Evolutionary conservation across 1,140 invertebrate species (phyloP), one percentile per base, ranked within the genome.

Genomic region (Leptinotarsa lineolata): DNA sequence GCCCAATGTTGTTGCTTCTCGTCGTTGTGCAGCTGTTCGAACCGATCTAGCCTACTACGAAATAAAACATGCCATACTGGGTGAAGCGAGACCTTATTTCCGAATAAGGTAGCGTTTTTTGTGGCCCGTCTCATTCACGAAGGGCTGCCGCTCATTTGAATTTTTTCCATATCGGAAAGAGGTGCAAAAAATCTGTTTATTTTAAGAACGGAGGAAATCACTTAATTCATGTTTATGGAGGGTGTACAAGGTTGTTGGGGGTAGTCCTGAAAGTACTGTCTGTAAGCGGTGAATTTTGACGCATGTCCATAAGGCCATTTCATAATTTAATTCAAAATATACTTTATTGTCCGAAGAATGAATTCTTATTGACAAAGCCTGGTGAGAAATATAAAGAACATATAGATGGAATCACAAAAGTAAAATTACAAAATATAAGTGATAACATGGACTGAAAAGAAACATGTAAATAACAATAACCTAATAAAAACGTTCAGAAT

Each of bases 101-200:
- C 48, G 15, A 54, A 54, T 54, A 54, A 54, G 48, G 48, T 54
- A 54, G 48, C 6, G 48, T 54, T 54, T 54, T 54, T 54, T 54
- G 48, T 54, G 48, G 16, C 15, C 16, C 48, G n/a, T 54, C 15
- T 54, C 48, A 54, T 54, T 54, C 48, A 54, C 48, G 48, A 54
- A 54, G 48, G 48, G 48, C 48, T 54, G 48, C 15, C n/a, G 48
- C n/a, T 54, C 48, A 54, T 54, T 54, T 54, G 48, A 54, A 15
- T 54, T 54, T 54, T 54, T 54, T 54, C 48, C 48, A 18, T 54
- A 54, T 18, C 48, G 48, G n/a, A 39, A 54, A 5, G 15, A 18
- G 48, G 16, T 54, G n/a, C 48, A 54, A 54, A 54, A 54, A 54
- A 54, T 54, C 2, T 12, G 48, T 54, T 54, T 54, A 54, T 54